phyloP scores from a whole-genome alignment of 2,113 vertebrate species.

The Colius striatus region DNA sequence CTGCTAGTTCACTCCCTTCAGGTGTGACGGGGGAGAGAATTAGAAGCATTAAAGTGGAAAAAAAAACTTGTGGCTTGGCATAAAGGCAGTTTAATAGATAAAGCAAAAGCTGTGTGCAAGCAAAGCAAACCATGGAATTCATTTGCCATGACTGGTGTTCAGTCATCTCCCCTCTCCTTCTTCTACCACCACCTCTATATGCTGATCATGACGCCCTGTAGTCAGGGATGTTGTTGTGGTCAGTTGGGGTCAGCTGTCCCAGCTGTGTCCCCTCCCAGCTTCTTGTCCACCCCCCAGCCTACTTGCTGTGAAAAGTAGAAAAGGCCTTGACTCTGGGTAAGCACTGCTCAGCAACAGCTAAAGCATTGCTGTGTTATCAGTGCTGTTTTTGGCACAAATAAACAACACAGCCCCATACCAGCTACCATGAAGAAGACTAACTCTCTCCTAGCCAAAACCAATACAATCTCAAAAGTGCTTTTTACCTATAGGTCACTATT shows the following conservation, averaged over 20 bases:
- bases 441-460: not conserved
- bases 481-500: not conserved
- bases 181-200: not conserved
- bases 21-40: not conserved
- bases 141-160: not conserved
- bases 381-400: not conserved
- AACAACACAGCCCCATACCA: not conserved
- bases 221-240: not conserved
- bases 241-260: not conserved
- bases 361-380: not conserved
- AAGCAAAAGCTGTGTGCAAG: not conserved
- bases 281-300: not conserved
- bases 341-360: not conserved
- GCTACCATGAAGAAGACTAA: not conserved
- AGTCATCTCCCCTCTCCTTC: too few species aligned
- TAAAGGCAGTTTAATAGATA: not conserved
- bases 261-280: not conserved
- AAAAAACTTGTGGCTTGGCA: rapidly evolving
- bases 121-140: not conserved
- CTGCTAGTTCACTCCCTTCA: rapidly evolving
- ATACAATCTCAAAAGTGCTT: not conserved
- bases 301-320: not conserved
- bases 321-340: not conserved
- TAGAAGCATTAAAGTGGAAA: not conserved
- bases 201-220: rapidly evolving